Conservation (phyloP, 2,888 invertebrate genomes). For the Unio pictorum region DNA sequence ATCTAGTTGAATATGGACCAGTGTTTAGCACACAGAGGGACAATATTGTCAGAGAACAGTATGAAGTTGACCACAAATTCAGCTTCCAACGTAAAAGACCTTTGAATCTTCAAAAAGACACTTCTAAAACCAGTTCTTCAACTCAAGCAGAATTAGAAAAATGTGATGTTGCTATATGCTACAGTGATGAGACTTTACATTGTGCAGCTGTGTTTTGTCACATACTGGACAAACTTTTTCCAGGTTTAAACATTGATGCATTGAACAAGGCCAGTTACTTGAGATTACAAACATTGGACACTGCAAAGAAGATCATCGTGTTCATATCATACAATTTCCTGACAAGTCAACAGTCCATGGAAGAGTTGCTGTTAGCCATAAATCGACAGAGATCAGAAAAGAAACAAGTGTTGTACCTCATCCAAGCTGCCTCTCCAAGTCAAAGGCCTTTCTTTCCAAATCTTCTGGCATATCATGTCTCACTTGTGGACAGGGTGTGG, state of each 20-base stretch:
- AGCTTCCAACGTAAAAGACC: not conserved
- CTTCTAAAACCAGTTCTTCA: not conserved
- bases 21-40: too few relatives aligned
- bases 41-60: not conserved
- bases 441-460: conserved; percentile 37
- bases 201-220: conserved; percentile 26
- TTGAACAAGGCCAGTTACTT: conserved; percentile 25
- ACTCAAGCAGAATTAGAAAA: conserved; percentile 1
- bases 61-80: not conserved
- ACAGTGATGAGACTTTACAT: conserved; percentile 25
- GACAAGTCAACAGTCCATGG: conserved; percentile 45
- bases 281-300: conserved; percentile 44
- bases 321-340: conserved; percentile 57
- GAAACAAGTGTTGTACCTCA: conserved; percentile 42
- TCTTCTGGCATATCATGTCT: conserved; percentile 40
- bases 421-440: conserved; percentile 23
- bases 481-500: conserved; percentile 32
- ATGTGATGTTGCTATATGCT: conserved; percentile 24
- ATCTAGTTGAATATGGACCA: too few relatives aligned
- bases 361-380: conserved; percentile 61
- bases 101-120: not conserved
- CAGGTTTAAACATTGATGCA: conserved; percentile 27
- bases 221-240: conserved; percentile 18
- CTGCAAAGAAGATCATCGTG: conserved; percentile 52
- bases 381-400: conserved; percentile 46